These are phyloP conservation scores for Apostichopus japonicus DNA, from an alignment of 35 echinoderm and acorn worm genomes.

Conservation along the genomic window DNA sequence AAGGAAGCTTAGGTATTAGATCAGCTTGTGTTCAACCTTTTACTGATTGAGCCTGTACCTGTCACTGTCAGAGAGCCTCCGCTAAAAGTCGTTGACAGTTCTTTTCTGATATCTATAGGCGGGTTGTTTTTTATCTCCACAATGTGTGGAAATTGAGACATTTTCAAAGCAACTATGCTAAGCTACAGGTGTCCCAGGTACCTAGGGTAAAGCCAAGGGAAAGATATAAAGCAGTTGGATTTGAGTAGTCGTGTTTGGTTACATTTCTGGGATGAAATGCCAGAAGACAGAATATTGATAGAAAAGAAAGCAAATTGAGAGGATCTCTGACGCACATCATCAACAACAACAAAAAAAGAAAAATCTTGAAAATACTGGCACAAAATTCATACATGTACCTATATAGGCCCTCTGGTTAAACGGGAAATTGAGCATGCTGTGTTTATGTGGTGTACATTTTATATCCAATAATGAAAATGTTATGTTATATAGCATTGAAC, in stretches of 20 bases:
- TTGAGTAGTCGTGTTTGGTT: not conserved
- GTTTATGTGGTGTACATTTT: too few species aligned
- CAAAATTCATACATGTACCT: too few species aligned
- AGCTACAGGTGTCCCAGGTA: not conserved
- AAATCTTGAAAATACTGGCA: too few species aligned
- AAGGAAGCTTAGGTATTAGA: not conserved
- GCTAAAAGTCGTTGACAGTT: not conserved
- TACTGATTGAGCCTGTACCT: not conserved
- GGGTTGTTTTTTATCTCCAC: not conserved
- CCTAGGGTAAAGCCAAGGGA: not conserved
- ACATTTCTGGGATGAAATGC: not conserved
- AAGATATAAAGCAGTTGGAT: not conserved
- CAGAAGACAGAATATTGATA: not conserved
- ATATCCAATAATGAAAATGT: too few species aligned
- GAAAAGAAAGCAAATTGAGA: not conserved
- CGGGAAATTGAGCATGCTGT: too few species aligned
- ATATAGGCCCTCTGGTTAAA: too few species aligned
- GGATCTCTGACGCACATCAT: not conserved
- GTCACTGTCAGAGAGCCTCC: not conserved
- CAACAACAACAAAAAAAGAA: too few species aligned
- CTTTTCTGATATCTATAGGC: not conserved
- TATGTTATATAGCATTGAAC: too few species aligned
- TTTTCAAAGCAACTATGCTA: not conserved
- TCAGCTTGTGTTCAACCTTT: not conserved
- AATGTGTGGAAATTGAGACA: not conserved